Evolutionary conservation across 2,113 vertebrate species (phyloP), one percentile per base, ranked within the genome.

Genomic region (Triplophysa tibetana): DNA sequence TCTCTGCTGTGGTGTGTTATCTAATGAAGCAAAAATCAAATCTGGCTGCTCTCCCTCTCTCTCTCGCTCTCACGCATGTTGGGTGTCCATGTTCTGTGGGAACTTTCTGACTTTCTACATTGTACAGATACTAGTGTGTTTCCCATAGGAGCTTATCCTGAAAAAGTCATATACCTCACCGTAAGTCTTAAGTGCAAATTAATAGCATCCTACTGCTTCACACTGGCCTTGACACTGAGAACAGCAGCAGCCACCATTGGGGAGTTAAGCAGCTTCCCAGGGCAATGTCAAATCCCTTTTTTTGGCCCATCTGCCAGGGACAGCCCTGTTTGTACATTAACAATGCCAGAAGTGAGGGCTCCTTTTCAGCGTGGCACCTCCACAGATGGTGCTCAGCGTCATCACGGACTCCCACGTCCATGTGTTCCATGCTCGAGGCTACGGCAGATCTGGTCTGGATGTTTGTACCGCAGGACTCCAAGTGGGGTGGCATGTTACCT

Each of bases 221-320:
- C 24, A 63, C n/a, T 50, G 23, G 19, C 13, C 56, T 66, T 56
- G 52, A 50, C 60, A 33, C 21, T 16, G 61, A 58, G 48, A 19
- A 68, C 14, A n/a, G 26, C 21, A 26, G 24, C 33, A 74, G 2
- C 2, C 19, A 21, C 58, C 21, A 3, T 38, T 65, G 61, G 62
- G 70, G 48, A 64, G 67, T 56, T 17, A 41, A 41, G 38, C 48
- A 50, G 4, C 66, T 61, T 82, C 68, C 68, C 43, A 62, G 56
- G 67, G 24, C 81, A 77, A 56, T 45, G 74, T 68, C 67, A 77
- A 41, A 29, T 80, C 68, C 75, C 54, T 33, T 61, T 19, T 70
- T 60, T 29, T 52, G 41, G 19, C 23, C 84, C 78, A 83, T 79
- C 78, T 85, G 81, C 14, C 69, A 64, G 81, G 60, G 50, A 83